These are phyloP conservation scores for Phrynosoma platyrhinos DNA, from an alignment of 2,113 vertebrate genomes.

Conservation along the genomic window DNA sequence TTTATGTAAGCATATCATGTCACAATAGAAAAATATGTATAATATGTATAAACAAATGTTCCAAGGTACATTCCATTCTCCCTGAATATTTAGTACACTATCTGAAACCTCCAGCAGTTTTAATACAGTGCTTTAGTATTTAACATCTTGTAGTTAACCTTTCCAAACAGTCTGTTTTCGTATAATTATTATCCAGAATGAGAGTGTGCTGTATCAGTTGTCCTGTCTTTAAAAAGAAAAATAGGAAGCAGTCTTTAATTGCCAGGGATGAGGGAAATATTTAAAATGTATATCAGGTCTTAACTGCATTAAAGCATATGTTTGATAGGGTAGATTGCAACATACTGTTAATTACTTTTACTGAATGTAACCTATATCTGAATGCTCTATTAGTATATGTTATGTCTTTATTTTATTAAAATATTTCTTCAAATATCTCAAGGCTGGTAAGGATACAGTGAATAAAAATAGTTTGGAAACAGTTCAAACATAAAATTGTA, in stretches of 20 bases:
- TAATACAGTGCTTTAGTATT: background rate
- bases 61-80: slow-evolving; percentile 21
- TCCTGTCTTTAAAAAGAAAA: background rate
- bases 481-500: no score
- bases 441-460: no score
- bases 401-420: no score
- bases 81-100: background rate
- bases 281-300: no score
- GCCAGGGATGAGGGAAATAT: no score
- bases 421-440: no score
- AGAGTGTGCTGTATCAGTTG: background rate
- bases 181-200: slow-evolving; percentile 41
- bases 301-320: no score
- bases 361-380: no score
- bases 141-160: background rate
- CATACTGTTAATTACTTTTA: no score
- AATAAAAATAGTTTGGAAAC: no score
- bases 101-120: background rate
- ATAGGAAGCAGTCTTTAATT: background rate
- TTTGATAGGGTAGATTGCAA: no score
- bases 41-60: background rate
- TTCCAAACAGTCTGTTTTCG: background rate
- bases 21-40: background rate
- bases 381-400: no score
- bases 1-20: background rate